Conservation (phyloP, 2,113 vertebrate species). For the Corythoichthys haematopterus region DNA sequence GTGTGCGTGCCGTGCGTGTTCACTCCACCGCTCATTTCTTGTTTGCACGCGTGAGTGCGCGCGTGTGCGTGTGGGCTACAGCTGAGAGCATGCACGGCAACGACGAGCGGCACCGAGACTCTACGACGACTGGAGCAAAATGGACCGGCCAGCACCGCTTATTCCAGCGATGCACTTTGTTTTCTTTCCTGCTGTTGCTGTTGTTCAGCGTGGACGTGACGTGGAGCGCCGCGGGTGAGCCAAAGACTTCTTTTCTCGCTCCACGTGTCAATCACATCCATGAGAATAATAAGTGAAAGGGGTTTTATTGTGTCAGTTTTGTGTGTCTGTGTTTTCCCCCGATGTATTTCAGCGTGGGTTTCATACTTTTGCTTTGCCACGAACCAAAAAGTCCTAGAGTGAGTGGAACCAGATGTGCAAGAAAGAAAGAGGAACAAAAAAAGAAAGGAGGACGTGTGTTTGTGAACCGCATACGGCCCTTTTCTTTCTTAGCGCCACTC, state of each 20-base stretch:
- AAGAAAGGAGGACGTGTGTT: background rate
- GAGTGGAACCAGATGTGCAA: slow-evolving; percentile 87
- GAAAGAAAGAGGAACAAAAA: slow-evolving; percentile 36
- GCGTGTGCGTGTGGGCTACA: slow-evolving; percentile 20
- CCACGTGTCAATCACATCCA: background rate
- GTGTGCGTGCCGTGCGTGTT: background rate
- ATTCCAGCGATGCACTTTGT: slow-evolving; percentile 76
- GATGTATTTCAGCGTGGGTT: slow-evolving; percentile 15
- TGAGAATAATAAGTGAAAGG: background rate
- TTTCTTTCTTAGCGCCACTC: background rate
- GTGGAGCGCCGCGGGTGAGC: slow-evolving; percentile 61
- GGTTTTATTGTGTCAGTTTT: background rate
- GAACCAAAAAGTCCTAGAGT: slow-evolving; percentile 73
- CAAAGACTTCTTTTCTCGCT: slow-evolving; percentile 8
- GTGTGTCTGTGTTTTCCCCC: background rate
- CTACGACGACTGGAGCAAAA: slow-evolving; percentile 33
- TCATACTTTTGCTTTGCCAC: slow-evolving; percentile 61
- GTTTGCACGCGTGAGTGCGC: background rate
- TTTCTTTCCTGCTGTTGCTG: slow-evolving; percentile 73
- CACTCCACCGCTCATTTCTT: background rate
- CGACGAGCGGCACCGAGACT: slow-evolving; percentile 45
- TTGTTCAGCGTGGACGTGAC: slow-evolving; percentile 66
- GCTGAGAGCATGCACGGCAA: slow-evolving; percentile 64
- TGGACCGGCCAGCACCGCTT: slow-evolving; percentile 53
- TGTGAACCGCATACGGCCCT: background rate